Base-by-base conservation (phyloP, 1,140 invertebrate genomes). In the Drosophila nikananu region DNA sequence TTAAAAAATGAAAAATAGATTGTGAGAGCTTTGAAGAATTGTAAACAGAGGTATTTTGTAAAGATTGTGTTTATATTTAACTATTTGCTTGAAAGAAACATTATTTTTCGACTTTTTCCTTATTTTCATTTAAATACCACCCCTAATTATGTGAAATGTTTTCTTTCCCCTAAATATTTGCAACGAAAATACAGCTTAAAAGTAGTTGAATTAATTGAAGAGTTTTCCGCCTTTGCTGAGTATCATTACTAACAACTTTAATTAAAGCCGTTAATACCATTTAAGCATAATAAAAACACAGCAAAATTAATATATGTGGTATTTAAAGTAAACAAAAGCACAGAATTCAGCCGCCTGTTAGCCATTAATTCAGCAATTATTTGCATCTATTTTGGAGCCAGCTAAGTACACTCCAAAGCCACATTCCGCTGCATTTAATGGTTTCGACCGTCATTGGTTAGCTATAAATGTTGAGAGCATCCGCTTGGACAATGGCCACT, bases 401-500 rank as follows among this genome's bases (percentile, higher is more conserved):
- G 13, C 7, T 23, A 67, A 68, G 25, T 67, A 12, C 62, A 27
- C 54, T 52, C 49, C 41, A 37, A 42, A 41, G 37, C 46, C 70
- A 61, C 55, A 44, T 62, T 62, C n/a, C 19, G 41, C 72, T 51
- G 61, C 52, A 46, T 66, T 66, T 76, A 58, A 76, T 77, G 39
- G 62, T 52, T 44, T 35, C 27, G 27, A 37, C 55, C 44, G 59
- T 76, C 73, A 76, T 64, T 51, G 52, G 59, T 41, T 62, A 55
- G 51, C 30, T 74, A 64, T 49, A 58, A 64, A 76, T 44, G 44
- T 61, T 54, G 41, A 54, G 63, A 55, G 73, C 73, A 68, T 64
- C 52, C 66, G 32, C 44, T 84, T 65, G 65, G 68, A 64, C 66
- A 51, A 66, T 49, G 42, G 58, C 65, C 32, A 64, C 54, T 72